Percentiles rank a stretch among this genome's conserved stretches.
These are phyloP conservation scores for Aphrocallistes beatrix DNA, from an alignment of 37 sponge, comb jelly and placozoan species.

Conservation along the genomic window DNA sequence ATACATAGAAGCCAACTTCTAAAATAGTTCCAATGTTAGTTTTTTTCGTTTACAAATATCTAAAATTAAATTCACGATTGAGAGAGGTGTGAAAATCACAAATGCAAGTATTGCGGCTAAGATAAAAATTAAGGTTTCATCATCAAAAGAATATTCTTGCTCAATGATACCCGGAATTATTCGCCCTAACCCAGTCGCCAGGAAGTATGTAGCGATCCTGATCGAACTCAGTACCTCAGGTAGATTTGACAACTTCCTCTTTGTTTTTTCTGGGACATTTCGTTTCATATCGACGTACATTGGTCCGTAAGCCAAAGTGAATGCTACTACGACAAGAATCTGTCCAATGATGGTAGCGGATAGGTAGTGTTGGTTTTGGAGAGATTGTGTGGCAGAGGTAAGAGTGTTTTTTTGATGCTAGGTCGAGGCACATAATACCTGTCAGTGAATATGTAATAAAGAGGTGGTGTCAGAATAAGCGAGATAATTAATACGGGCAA, in stretches of 20 bases:
- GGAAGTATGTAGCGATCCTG: neutral
- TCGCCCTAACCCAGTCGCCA: neutral
- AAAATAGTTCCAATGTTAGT: too few species aligned
- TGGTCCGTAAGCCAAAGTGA: neutral
- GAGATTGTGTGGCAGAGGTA: neutral
- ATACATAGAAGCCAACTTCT: too few species aligned
- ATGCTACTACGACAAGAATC: neutral
- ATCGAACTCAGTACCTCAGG: constrained; percentile 1
- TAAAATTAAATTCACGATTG: neutral
- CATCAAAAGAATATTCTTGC: neutral
- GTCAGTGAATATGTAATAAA: neutral
- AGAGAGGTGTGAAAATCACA: neutral
- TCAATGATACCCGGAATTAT: neutral
- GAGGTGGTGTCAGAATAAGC: neutral
- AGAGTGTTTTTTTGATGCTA: neutral
- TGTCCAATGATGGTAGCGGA: neutral
- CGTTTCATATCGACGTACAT: constrained; percentile 3
- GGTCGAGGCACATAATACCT: neutral
- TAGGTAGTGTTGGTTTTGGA: neutral
- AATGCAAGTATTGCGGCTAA: neutral
- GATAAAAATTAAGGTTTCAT: constrained; percentile 1
- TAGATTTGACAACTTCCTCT: neutral
- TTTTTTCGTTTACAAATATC: neutral
- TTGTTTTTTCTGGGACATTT: neutral
- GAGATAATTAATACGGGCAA: neutral